Evolutionary conservation across 2,888 invertebrate species (phyloP), one percentile per base, ranked within the genome.

Genomic region (Disparrhopalites patrizii): DNA sequence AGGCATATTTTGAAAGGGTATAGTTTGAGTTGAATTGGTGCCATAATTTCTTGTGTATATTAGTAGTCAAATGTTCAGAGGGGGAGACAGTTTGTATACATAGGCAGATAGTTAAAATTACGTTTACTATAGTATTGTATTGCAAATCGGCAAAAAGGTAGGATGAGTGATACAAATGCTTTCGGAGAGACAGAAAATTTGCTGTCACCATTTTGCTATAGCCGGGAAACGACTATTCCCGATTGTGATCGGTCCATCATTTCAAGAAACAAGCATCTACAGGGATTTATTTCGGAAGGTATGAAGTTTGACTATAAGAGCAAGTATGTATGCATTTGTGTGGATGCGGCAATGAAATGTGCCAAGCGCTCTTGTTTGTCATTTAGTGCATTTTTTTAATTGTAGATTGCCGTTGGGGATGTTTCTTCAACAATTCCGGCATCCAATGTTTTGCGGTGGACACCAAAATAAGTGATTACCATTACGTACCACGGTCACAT

Each of bases 401-500:
- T 47, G 3, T 13, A 75, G 75, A 73, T 65, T 72, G 72, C 25
- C 54, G 64, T 20, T 73, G 72, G 72, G 74, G 72, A 1, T 74
- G 70, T 36, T 50, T 62, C 31, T 75, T 68, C 64, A 72, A 70
- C 64, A 65, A 68, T 20, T 62, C 65, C 8, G 66, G 68, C 1
- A 63, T 75, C 25, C 67, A 68, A 57, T 74, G 74, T 56, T 74
- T 74, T 43, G 64, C 74, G 8, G 65, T 74, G 23, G 66, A 67
- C 3, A 60, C 60, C 13, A 47, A 52, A 54, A 13, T 66, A 33
- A 55, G 62, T 66, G 33, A 66, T 20, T 30, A 30, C 38, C 65
- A 36, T 33, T 67, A 58, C 31, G 62, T 66, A 10, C 33, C 58
- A 7, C 52, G 60, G 31, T 50, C 51, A 8, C 65, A 61, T 25